phyloP scores from a whole-genome alignment of 2,113 vertebrate species.

The Ondatra zibethicus region DNA sequence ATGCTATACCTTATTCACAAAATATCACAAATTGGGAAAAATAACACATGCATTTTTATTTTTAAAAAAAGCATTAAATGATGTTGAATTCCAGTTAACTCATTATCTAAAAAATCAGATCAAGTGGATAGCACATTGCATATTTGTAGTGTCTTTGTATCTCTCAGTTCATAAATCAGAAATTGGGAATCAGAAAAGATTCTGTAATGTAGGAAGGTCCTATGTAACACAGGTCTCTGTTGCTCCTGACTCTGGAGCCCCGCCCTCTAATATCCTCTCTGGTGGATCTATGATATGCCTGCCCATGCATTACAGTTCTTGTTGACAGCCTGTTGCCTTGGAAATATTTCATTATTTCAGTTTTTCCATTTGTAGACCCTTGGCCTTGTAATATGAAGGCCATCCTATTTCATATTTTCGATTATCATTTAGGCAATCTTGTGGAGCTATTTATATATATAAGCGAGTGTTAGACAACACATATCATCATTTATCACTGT shows the following conservation, averaged over 20 bases:
- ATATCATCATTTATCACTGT: slow-evolving; percentile 90
- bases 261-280: slow-evolving; percentile 88
- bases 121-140: slow-evolving; percentile 77
- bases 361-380: slow-evolving; percentile 92
- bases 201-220: slow-evolving; percentile 85
- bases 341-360: slow-evolving; percentile 93
- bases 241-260: slow-evolving; percentile 86
- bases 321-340: slow-evolving; percentile 92
- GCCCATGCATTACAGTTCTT: slow-evolving; percentile 90
- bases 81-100: slow-evolving; percentile 75
- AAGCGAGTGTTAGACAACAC: slow-evolving; percentile 89
- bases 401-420: slow-evolving; percentile 91
- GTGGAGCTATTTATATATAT: slow-evolving; percentile 91
- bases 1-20: slow-evolving; percentile 72
- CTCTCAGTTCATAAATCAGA: slow-evolving; percentile 85
- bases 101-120: slow-evolving; percentile 82
- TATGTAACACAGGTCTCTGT: slow-evolving; percentile 89
- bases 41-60: slow-evolving; percentile 73
- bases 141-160: slow-evolving; percentile 75
- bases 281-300: slow-evolving; percentile 89
- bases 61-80: slow-evolving; percentile 80
- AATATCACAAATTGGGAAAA: slow-evolving; percentile 73
- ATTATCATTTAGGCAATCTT: slow-evolving; percentile 93
- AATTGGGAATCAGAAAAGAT: slow-evolving; percentile 84
- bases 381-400: slow-evolving; percentile 92